Conservation (phyloP, 1,140 invertebrate genomes). For the Apis cerana region DNA sequence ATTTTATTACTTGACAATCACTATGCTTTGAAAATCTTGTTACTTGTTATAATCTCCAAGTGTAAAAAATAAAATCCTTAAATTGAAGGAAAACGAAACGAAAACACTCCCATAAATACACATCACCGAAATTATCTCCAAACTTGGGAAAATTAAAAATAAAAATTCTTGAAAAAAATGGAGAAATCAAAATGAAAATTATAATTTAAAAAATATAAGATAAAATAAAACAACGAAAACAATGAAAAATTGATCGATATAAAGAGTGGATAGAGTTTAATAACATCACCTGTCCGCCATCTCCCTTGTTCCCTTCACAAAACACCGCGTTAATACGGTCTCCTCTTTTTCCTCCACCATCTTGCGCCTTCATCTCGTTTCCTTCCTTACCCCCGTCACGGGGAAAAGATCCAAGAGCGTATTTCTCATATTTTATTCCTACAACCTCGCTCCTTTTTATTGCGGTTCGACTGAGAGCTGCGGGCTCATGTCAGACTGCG, state of each 20-base stretch:
- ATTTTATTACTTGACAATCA: too few species aligned
- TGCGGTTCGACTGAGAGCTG: constrained; percentile 40
- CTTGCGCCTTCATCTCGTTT: constrained; percentile 26
- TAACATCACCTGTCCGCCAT: neutral
- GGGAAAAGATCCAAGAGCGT: constrained; percentile 49
- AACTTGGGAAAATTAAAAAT: too few species aligned
- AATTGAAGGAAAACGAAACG: too few species aligned
- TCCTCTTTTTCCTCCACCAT: constrained; percentile 2
- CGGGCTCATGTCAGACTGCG: constrained; percentile 12
- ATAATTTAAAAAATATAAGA: too few species aligned
- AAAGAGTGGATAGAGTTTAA: neutral
- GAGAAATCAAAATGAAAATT: neutral
- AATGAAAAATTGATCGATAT: neutral
- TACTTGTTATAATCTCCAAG: too few species aligned
- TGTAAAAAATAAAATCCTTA: too few species aligned
- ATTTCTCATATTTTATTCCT: constrained; percentile 64
- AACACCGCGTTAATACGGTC: constrained; percentile 42
- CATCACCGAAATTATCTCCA: too few species aligned
- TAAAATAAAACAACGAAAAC: too few species aligned
- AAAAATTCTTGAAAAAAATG: too few species aligned
- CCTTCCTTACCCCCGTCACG: neutral
- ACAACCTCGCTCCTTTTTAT: constrained; percentile 53
- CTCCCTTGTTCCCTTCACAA: constrained; percentile 3
- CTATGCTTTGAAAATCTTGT: too few species aligned
- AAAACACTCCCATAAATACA: too few species aligned